Conservation (phyloP, 2,113 vertebrate species). For the Vicugna pacos region DNA sequence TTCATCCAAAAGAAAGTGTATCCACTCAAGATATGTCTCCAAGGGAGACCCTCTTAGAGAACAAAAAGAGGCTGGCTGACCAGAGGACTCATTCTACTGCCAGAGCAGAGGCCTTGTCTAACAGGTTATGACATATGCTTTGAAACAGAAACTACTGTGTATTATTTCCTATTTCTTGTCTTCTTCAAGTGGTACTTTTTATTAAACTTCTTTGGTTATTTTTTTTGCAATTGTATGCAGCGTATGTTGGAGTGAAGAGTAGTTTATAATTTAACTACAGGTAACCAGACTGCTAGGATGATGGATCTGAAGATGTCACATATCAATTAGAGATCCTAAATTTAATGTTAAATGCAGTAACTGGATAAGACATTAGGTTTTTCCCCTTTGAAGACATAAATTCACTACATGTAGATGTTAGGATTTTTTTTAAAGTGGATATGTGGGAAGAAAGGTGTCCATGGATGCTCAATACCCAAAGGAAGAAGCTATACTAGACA, state of each 20-base stretch:
- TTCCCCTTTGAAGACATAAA: not conserved
- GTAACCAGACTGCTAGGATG: not conserved
- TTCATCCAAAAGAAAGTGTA: not conserved
- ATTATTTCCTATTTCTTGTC: not conserved
- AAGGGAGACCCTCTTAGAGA: not conserved
- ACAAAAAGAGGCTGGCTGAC: not conserved
- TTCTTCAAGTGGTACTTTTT: not conserved
- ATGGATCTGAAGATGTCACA: not conserved
- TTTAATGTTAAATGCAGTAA: not conserved
- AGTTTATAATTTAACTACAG: constrained; percentile 21
- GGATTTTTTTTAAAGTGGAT: not conserved
- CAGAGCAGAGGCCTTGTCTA: not conserved
- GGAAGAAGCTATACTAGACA: not conserved
- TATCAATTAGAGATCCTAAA: not conserved
- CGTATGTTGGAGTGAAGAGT: not conserved
- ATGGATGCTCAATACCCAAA: not conserved
- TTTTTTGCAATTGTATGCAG: not conserved
- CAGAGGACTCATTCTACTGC: not conserved
- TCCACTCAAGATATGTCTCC: not conserved
- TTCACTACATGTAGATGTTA: not conserved
- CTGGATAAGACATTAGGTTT: not conserved
- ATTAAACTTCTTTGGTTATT: not conserved
- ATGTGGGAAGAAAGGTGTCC: not conserved
- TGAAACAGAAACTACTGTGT: not conserved
- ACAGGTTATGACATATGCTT: not conserved